These are phyloP conservation scores for Epizoanthus stellaris DNA, from an alignment of 92 coral and sea anemone species.

Conservation along the genomic window DNA sequence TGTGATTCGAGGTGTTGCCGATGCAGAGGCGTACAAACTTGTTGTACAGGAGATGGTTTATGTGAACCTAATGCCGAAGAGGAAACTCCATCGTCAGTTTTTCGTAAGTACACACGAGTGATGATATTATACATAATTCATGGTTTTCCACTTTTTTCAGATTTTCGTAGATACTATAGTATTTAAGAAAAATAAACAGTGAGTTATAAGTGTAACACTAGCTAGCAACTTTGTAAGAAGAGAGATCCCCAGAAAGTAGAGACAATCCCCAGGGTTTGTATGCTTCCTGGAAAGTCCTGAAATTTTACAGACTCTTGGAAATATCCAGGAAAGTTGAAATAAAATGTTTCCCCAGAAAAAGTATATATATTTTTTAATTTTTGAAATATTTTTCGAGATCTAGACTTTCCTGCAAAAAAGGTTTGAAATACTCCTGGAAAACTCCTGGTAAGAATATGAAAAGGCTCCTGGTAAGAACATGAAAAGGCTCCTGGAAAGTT, in stretches of 20 bases:
- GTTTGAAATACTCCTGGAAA: too few species aligned
- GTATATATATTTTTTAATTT: background rate
- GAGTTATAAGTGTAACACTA: too few species aligned
- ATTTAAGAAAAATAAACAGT: background rate
- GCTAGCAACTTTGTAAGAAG: too few species aligned
- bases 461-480: too few species aligned
- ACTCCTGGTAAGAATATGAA: too few species aligned
- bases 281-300: background rate
- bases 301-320: background rate
- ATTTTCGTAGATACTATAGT: too few species aligned
- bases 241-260: too few species aligned
- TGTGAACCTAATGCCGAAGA: slow-evolving; percentile 63
- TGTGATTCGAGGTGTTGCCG: slow-evolving; percentile 87
- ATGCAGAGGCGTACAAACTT: slow-evolving; percentile 70
- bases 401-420: too few species aligned
- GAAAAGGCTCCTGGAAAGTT: too few species aligned
- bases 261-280: too few species aligned
- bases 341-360: background rate
- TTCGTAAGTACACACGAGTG: slow-evolving; percentile 60
- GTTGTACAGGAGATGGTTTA: slow-evolving; percentile 83
- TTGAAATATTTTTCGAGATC: too few species aligned
- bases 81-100: slow-evolving; percentile 61
- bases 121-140: background rate
- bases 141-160: background rate
- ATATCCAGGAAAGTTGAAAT: too few species aligned